Evolutionary conservation across 2,113 vertebrate species (phyloP), one percentile per base, ranked within the genome.

Genomic region (Dendrocopos noguchii): DNA sequence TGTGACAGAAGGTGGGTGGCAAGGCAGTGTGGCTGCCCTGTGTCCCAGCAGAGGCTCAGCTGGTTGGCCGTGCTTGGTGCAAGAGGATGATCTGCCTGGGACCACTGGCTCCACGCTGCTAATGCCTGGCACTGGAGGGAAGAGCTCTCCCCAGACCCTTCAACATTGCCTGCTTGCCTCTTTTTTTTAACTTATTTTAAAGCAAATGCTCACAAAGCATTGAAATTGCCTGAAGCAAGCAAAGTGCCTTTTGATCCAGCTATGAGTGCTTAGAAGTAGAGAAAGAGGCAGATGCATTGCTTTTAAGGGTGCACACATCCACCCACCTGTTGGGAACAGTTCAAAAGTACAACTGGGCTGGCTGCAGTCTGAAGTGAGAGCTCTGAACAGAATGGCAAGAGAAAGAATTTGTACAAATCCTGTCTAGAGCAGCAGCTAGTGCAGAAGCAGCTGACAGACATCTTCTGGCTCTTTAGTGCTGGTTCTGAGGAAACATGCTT

Each of bases 161-260:
- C 59, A 53, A 61, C 46, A 90, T 87, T 34, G 12, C 50, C 67
- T 59, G 34, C 57, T 88, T 66, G 56, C 13, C 55, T 61, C 71
- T 44, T 42, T 71, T 44, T 39, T 39, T 39, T 39, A 39, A 39
- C 39, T 39, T 12, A 67, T 75, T 42, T 53, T 34, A 31, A 93
- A 86, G n/a, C 11, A 14, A 90, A 94, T 80, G 27, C 66, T 94
- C 71, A 68, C 53, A 29, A 93, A 94, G 89, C 71, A 81, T 66
- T 93, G 75, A 94, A 95, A 95, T 84, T 85, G 68, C 91, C 88
- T 80, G 57, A 93, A 91, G 86, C 84, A 97, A 91, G 20, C 71
- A 5, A 79, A 91, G 44, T 22, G 18, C 79, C 71, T 95, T 88
- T 96, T 87, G 91, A 84, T 95, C 15, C 47, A 21, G 5, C 22